Base-by-base conservation (phyloP, 2,113 vertebrate species). In the Aramus guarauna region DNA sequence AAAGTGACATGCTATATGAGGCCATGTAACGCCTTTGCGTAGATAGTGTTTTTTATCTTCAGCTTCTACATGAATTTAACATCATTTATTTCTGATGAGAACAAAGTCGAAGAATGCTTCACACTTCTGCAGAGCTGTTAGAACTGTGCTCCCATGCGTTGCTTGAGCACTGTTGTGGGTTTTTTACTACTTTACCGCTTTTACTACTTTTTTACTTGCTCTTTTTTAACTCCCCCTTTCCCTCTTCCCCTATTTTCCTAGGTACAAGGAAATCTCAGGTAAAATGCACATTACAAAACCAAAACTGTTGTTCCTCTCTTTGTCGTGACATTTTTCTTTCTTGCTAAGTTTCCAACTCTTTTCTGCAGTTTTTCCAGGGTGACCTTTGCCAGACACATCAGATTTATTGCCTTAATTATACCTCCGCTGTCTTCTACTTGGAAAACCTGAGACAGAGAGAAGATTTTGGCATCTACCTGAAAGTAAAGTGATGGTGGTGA, bases 341-440 rank as follows among this genome's bases (percentile, higher is more conserved):
- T 78, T 78, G n/a, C 21, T 43, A 64, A 87, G 29, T 50, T 90
- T 75, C 43, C 62, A 68, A 90, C 91, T 18, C 34, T 83, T 62
- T 94, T 83, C 97, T 88, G 93, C 94, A 97, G 95, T 97, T 98
- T 63, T 99, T 99, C 97, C 97, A 96, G 80, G 98, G 98, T 56
- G 98, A 98, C 86, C 97, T 99, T 68, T 99, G 99, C 93, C 98
- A 98, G 95, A 98, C 98, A 90, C 98, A 99, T 85, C 99, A 99
- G 97, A 99, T 98, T 84, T 99, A 99, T 97, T 99, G 99, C 96
- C 98, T 99, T 88, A 99, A 99, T 96, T 99, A 99, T 95, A 98
- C 99, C 23, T 97, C 99, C 0, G 98, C 99, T 83, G 87, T 99
- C 85, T 97, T 99, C 96, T 99, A 99, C 97, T 98, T 99, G 95